phyloP scores from a whole-genome alignment of 2,888 invertebrate genomes.

The Zele albiditarsus region DNA sequence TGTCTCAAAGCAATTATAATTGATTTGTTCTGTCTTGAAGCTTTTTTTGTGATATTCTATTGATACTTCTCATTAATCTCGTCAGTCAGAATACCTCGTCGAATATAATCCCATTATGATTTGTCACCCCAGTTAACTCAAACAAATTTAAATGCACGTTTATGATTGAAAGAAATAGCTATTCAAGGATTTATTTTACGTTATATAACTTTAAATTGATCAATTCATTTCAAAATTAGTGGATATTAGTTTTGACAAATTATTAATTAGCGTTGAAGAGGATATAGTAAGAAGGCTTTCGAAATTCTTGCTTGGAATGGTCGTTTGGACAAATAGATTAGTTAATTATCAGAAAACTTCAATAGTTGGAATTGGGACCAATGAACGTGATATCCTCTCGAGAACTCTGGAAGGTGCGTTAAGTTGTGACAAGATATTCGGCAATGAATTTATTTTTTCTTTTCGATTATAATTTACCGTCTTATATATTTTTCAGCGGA shows the following conservation, averaged over 20 bases:
- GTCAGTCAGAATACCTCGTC: constrained; percentile 53
- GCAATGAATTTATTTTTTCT: constrained; percentile 4
- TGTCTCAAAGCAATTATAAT: constrained; percentile 31
- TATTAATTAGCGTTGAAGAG: background rate
- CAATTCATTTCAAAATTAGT: background rate
- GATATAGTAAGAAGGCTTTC: background rate
- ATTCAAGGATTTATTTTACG: background rate
- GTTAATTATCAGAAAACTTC: background rate
- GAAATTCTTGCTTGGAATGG: background rate
- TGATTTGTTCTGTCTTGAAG: constrained; percentile 8
- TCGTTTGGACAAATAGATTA: background rate
- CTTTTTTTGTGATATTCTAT: constrained; percentile 2
- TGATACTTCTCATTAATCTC: constrained; percentile 26
- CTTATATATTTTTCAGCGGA: background rate
- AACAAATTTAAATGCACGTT: background rate
- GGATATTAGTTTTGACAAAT: background rate
- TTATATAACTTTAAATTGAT: constrained; percentile 3
- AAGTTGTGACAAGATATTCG: constrained; percentile 72
- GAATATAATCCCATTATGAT: constrained; percentile 1
- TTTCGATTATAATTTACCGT: background rate
- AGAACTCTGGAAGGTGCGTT: constrained; percentile 74
- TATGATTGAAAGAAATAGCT: background rate
- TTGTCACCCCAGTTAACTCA: background rate
- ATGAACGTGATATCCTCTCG: constrained; percentile 48
- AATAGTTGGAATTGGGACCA: background rate